Conservation (phyloP, 1,140 invertebrate genomes). For the Zaprionus camerounensis region DNA sequence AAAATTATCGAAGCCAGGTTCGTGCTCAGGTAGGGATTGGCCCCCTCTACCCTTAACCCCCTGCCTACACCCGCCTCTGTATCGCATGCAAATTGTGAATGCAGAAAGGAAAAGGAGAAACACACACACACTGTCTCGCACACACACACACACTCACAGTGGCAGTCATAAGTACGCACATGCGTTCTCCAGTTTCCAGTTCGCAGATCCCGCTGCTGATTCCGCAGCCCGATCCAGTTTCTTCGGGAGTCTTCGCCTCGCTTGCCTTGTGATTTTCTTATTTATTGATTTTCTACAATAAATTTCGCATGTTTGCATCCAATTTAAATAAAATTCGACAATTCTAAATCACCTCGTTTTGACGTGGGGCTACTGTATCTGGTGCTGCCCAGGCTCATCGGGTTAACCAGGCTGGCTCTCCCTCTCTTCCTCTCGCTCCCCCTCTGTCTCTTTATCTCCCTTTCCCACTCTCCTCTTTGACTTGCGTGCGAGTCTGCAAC, state of each 20-base stretch:
- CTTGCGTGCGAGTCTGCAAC: slow-evolving; percentile 59
- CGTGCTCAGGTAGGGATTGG: slow-evolving; percentile 41
- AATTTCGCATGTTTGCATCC: slow-evolving; percentile 84
- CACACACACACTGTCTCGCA: not conserved
- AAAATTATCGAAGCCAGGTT: slow-evolving; percentile 70
- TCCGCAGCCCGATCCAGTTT: slow-evolving; percentile 66
- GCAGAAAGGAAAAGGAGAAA: slow-evolving; percentile 13
- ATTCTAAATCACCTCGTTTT: slow-evolving; percentile 84
- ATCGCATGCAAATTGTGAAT: slow-evolving; percentile 53
- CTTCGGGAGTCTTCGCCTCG: slow-evolving; percentile 5
- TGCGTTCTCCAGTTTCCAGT: slow-evolving; percentile 37
- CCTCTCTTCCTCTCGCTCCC: not conserved
- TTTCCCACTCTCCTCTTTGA: not conserved
- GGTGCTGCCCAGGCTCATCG: slow-evolving; percentile 27
- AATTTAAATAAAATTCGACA: slow-evolving; percentile 85
- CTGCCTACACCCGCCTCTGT: not conserved
- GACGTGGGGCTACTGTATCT: slow-evolving; percentile 82
- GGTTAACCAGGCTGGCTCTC: slow-evolving; percentile 11
- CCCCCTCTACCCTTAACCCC: not conserved
- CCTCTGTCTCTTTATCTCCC: slow-evolving; percentile 22
- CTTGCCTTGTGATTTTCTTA: slow-evolving; percentile 75
- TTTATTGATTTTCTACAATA: slow-evolving; percentile 84
- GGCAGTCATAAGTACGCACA: slow-evolving; percentile 46
- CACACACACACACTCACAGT: slow-evolving; percentile 23
- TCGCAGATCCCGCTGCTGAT: slow-evolving; percentile 16